These are phyloP conservation scores for Sphyrna mokarran DNA, from an alignment of 2,113 vertebrate genomes.

Conservation along the genomic window DNA sequence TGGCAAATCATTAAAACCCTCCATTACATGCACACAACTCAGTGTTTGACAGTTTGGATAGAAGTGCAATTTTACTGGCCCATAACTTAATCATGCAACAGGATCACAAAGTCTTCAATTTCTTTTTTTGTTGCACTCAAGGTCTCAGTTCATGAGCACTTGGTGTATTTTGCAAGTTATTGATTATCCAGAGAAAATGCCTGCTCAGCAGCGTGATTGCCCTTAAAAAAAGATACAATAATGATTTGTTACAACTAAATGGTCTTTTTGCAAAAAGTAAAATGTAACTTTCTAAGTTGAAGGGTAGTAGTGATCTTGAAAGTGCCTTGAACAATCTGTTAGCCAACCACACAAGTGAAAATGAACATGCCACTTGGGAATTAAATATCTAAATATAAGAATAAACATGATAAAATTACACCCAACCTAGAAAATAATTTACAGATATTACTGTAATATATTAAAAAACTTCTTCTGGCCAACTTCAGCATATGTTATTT, in stretches of 20 bases:
- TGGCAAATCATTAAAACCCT: neutral
- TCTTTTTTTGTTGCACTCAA: neutral
- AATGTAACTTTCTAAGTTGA: neutral
- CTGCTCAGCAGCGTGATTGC: neutral
- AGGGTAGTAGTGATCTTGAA: neutral
- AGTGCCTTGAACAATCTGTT: neutral
- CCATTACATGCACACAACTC: neutral
- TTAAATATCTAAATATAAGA: neutral
- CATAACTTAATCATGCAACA: neutral
- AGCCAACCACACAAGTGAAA: neutral
- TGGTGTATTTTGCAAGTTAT: neutral
- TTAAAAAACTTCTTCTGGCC: neutral
- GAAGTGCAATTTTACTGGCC: neutral
- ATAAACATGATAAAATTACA: neutral
- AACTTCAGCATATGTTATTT: slow-evolving; percentile 32
- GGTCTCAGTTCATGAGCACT: neutral
- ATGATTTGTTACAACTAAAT: neutral
- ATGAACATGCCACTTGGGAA: neutral
- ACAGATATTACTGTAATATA: neutral
- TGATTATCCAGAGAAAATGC: neutral
- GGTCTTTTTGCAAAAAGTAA: neutral
- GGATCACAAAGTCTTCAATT: neutral
- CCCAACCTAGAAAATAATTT: neutral
- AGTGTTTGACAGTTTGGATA: neutral
- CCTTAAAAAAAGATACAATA: neutral